Base-by-base conservation (phyloP, 2,113 vertebrate species). In the Furnarius figulus region DNA sequence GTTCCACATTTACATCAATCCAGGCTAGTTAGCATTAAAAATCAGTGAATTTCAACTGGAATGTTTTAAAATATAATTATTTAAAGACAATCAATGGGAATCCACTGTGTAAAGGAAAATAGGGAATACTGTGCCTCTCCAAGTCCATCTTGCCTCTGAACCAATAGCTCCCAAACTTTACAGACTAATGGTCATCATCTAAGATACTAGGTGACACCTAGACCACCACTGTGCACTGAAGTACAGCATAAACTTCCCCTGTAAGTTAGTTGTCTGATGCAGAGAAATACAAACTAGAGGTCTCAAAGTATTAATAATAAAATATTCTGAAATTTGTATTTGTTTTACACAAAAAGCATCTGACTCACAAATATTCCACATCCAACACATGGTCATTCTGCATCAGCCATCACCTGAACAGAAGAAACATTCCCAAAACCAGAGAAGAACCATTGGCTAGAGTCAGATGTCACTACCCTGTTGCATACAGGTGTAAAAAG, bases 1-100 rank as follows among this genome's bases (percentile, higher is more conserved):
- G 16, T 30, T 53, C 12, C 12, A 80, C 17, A 4, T 0, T 0
- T 12, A 31, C 28, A 30, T 33, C 66, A 50, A 25, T 8, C 1
- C 14, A 72, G n/a, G 67, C 1, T 56, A 89, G 10, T 13, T 14
- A 53, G 20, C 18, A 42, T n/a, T 75, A 58, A 79, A 70, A 92
- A 47, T 9, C 10, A 39, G 25, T 24, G 30, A 90, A 67, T 50
- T 70, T 20, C 50, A 81, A 63, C 10, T 12, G 1, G 14, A 89
- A 28, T 14, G 3, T 16, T 76, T 52, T 3, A n/a, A 7, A 84
- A 40, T 30, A 5, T 5, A 82, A 49, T 28, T 28, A 16, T 81
- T 87, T 63, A 72, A 76, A 56, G 6, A 3, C 5, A 62, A 52
- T 27, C 15, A 58, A 6, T 31, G 85, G 4, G 6, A 68, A 70